Percentiles rank a stretch among this genome's conserved stretches.
These are phyloP conservation scores for Laupala kohalensis DNA, from an alignment of 1,140 invertebrate genomes.

Conservation along the genomic window DNA sequence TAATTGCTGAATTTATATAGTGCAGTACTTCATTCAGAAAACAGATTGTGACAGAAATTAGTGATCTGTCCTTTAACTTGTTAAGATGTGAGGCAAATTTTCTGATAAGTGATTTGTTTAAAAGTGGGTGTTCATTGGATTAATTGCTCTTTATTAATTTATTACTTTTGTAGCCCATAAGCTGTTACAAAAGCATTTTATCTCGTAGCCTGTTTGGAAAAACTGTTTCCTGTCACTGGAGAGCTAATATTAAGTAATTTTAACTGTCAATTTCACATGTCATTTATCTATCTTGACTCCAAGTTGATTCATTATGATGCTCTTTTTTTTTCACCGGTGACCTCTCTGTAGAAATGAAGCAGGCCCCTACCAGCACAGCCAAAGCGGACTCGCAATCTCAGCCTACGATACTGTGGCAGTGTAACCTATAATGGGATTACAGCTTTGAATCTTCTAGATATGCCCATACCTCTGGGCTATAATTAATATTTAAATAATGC, in stretches of 20 bases:
- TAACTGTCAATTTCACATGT: background rate
- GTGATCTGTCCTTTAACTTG: too few relatives aligned
- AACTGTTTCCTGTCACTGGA: too few relatives aligned
- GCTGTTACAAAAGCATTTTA: too few relatives aligned
- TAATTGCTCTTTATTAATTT: too few relatives aligned
- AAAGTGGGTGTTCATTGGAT: background rate
- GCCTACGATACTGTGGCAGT: conserved; percentile 94
- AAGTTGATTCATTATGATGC: background rate
- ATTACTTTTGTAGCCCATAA: too few relatives aligned
- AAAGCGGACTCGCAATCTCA: conserved; percentile 69
- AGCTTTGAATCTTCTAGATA: conserved; percentile 6
- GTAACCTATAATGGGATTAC: conserved; percentile 62
- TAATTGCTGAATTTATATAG: too few relatives aligned
- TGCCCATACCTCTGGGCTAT: conserved; percentile 12
- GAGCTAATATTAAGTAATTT: too few relatives aligned
- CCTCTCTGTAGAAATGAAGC: conserved; percentile 70
- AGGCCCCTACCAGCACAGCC: conserved; percentile 50
- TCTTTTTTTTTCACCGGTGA: conserved; percentile 15
- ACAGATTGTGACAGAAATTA: too few relatives aligned
- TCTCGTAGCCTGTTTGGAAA: too few relatives aligned
- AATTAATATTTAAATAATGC: background rate
- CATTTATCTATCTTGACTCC: background rate
- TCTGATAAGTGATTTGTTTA: background rate
- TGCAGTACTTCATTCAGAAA: too few relatives aligned
- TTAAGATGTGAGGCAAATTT: background rate